These are phyloP conservation scores for Rhabdophis nuchalis DNA, from an alignment of 2,797 vertebrate genomes.

Conservation along the genomic window DNA sequence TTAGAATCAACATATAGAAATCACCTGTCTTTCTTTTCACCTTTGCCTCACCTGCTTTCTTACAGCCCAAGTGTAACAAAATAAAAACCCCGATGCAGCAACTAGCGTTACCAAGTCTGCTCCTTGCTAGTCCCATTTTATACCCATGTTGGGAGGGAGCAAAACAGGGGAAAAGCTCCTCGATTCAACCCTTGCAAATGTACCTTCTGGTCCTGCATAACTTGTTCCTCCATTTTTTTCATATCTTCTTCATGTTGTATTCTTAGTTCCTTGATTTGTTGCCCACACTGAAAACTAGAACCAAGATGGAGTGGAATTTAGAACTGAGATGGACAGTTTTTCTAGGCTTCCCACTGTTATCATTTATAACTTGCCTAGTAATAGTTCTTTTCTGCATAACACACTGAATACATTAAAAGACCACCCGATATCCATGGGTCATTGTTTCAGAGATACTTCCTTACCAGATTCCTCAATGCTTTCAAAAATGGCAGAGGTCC, in stretches of 20 bases:
- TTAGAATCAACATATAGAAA: neutral
- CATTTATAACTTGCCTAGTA: neutral
- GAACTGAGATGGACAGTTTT: neutral
- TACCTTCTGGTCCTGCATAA: constrained; percentile 72
- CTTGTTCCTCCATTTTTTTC: constrained; percentile 74
- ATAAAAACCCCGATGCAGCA: neutral
- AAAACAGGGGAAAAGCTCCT: neutral
- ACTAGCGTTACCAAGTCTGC: neutral
- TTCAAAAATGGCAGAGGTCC: neutral
- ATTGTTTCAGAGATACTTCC: neutral
- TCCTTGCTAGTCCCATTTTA: neutral
- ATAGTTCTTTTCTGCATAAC: no score
- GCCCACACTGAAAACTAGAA: constrained; percentile 90
- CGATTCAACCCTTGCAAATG: neutral
- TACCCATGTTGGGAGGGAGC: neutral
- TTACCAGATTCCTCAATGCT: neutral
- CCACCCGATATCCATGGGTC: neutral
- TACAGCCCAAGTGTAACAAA: neutral
- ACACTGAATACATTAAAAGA: neutral
- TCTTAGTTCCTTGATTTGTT: constrained; percentile 90
- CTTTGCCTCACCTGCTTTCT: neutral
- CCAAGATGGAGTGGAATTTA: neutral
- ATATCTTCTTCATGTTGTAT: constrained; percentile 87
- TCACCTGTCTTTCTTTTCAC: neutral
- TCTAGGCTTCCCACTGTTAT: neutral